Conservation (phyloP, 1,140 invertebrate genomes). For the Cephus cinctus region DNA sequence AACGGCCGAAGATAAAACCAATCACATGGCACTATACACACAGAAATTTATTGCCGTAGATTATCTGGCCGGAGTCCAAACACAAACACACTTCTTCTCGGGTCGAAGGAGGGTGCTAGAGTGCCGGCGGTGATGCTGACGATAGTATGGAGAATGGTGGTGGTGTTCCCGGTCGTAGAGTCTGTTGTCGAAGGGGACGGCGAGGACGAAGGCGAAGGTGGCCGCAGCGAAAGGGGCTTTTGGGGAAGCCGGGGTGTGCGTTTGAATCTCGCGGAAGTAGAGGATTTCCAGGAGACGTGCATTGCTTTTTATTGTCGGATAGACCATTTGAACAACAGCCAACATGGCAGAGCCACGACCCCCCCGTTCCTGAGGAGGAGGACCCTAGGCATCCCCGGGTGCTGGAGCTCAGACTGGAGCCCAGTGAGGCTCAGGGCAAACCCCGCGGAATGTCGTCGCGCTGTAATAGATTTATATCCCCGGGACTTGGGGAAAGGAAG, state of each 20-base stretch:
- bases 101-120: neutral
- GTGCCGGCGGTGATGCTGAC: neutral
- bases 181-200: conserved; percentile 7
- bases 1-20: conserved; percentile 53
- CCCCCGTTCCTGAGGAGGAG: neutral
- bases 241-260: conserved; percentile 23
- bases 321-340: conserved; percentile 51
- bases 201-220: neutral
- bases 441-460: conserved; percentile 21
- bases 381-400: too few relatives aligned
- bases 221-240: neutral
- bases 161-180: neutral
- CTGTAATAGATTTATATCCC: conserved; percentile 44
- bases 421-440: too few relatives aligned
- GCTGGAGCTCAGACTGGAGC: too few relatives aligned
- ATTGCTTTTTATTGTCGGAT: conserved; percentile 48
- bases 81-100: conserved; percentile 46
- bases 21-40: conserved; percentile 46
- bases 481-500: conserved; percentile 7
- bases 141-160: neutral
- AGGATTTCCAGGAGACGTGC: conserved; percentile 42
- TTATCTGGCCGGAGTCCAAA: conserved; percentile 51
- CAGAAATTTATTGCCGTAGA: conserved; percentile 51
- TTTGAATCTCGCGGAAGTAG: conserved; percentile 42
- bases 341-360: conserved; percentile 39